phyloP scores from a whole-genome alignment of 1,140 invertebrate genomes.

The Theocolax elegans region DNA sequence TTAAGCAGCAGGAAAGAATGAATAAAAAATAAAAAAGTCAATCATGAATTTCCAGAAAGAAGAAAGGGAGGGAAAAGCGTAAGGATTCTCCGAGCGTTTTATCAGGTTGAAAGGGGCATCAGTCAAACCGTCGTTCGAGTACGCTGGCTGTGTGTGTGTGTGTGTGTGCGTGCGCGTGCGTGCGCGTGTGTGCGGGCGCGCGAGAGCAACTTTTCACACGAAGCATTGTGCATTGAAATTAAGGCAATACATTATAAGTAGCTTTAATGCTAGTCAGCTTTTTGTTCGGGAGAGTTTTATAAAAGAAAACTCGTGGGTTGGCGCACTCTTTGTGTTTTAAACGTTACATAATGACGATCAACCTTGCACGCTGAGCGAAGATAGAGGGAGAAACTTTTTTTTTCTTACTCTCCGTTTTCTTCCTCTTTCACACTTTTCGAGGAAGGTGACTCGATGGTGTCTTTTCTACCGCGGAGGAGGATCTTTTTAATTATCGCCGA shows the following conservation, averaged over 20 bases:
- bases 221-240: conserved; percentile 52
- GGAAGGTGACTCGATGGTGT: conserved; percentile 1
- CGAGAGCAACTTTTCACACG: conserved; percentile 2
- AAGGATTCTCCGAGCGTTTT: neutral
- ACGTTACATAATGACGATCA: conserved; percentile 38
- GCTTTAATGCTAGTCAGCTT: conserved; percentile 50
- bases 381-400: neutral
- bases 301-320: conserved; percentile 28
- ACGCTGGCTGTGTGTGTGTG: neutral
- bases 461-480: conserved; percentile 9
- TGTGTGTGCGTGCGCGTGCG: neutral
- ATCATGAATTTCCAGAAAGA: neutral
- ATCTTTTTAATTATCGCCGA: conserved; percentile 39
- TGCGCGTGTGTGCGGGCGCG: neutral
- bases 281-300: conserved; percentile 45
- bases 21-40: neutral
- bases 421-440: neutral
- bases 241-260: conserved; percentile 48
- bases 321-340: conserved; percentile 18
- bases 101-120: conserved; percentile 9
- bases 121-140: conserved; percentile 16
- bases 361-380: neutral
- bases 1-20: neutral
- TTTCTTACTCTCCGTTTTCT: neutral
- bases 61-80: neutral